Conservation (phyloP, 1,140 invertebrate species). For the Semibalanus balanoides region DNA sequence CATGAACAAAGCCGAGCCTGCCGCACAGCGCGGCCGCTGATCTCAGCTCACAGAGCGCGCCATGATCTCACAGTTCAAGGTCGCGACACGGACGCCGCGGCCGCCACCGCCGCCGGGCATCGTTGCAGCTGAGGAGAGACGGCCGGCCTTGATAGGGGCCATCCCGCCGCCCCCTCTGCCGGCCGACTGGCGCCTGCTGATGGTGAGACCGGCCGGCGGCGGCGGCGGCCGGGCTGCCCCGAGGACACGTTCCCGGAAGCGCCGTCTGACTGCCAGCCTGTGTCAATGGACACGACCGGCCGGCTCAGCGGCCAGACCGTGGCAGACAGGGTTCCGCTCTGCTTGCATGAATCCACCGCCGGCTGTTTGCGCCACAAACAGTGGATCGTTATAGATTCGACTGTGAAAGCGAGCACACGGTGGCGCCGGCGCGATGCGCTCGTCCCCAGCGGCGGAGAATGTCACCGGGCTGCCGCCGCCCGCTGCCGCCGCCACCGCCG, state of each 20-base stretch:
- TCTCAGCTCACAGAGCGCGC: background rate
- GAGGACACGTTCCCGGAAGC: too few species aligned
- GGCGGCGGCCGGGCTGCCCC: too few species aligned
- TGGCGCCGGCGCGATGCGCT: too few species aligned
- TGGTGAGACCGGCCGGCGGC: too few species aligned
- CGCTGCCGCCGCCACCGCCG: too few species aligned
- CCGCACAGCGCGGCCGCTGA: background rate
- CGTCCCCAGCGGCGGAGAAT: background rate
- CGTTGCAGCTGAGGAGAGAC: background rate
- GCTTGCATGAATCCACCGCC: background rate
- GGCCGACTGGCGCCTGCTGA: background rate
- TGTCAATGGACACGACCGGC: too few species aligned
- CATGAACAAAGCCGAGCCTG: background rate
- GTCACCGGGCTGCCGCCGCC: background rate
- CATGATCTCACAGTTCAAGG: background rate
- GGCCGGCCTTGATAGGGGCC: background rate
- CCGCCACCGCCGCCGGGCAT: background rate
- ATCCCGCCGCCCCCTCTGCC: too few species aligned
- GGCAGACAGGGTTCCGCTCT: background rate
- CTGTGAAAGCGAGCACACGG: background rate
- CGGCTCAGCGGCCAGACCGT: too few species aligned
- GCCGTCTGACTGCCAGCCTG: too few species aligned
- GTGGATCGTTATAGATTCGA: background rate
- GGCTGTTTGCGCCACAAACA: background rate
- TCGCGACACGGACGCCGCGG: background rate